Evolutionary conservation across 2,888 invertebrate species (phyloP).

Genomic region (Salpingus planirostris): DNA sequence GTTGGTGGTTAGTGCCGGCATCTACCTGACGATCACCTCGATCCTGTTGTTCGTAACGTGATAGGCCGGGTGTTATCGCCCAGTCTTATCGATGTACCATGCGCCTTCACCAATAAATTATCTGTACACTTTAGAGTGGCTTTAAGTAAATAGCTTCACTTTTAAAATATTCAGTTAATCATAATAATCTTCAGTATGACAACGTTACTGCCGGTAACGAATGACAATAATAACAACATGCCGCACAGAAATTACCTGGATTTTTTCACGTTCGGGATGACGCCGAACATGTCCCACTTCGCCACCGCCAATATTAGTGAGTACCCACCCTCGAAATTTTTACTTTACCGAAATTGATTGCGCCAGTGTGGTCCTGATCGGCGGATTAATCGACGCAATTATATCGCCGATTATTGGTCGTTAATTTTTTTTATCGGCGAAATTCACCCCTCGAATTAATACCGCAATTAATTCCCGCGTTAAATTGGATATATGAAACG

Average conservation of each 20-base stretch:
- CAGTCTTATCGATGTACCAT: constrained; percentile 32
- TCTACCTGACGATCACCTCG: constrained; percentile 29
- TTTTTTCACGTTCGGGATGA: constrained; percentile 22
- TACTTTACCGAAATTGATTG: constrained; percentile 1
- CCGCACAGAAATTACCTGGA: constrained; percentile 31
- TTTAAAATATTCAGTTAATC: constrained; percentile 41
- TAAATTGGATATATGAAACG: constrained; percentile 21
- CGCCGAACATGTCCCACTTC: too few relatives aligned
- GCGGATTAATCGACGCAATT: constrained; percentile 8
- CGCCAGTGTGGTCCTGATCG: neutral
- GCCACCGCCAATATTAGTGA: too few relatives aligned
- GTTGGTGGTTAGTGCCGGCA: constrained; percentile 27
- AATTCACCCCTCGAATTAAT: constrained; percentile 21
- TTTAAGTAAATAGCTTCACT: constrained; percentile 37
- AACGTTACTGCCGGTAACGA: constrained; percentile 30
- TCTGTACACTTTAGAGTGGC: too few relatives aligned
- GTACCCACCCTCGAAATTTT: too few relatives aligned
- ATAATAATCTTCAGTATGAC: constrained; percentile 36
- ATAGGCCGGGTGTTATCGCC: constrained; percentile 7
- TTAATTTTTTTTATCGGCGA: constrained; percentile 27
- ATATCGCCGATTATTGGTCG: constrained; percentile 21
- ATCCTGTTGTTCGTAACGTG: constrained; percentile 26
- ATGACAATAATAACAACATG: constrained; percentile 15
- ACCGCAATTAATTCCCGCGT: constrained; percentile 20
- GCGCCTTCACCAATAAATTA: constrained; percentile 33